phyloP scores from a whole-genome alignment of 1,140 invertebrate genomes.

The Metaphire vulgaris region DNA sequence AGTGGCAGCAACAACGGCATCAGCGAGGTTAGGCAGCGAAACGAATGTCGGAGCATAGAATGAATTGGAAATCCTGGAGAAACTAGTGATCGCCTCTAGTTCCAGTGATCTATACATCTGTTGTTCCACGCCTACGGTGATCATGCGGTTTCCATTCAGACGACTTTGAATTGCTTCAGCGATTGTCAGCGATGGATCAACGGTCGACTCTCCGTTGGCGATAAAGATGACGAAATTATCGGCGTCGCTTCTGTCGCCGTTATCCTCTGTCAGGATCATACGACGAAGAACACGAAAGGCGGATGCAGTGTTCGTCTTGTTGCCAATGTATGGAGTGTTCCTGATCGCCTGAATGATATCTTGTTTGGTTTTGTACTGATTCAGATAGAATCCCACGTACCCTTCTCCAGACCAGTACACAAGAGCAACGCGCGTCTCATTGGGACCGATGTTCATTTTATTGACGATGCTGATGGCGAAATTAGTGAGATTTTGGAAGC shows the following conservation, averaged over 20 bases:
- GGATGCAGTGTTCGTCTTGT: conserved; percentile 21
- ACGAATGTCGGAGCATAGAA: conserved; percentile 12
- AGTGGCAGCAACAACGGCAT: background rate
- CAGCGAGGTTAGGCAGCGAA: background rate
- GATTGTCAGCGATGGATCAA: conserved; percentile 10
- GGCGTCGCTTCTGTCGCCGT: conserved; percentile 24
- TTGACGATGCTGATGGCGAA: background rate
- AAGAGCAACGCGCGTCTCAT: conserved; percentile 1
- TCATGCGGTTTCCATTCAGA: conserved; percentile 8
- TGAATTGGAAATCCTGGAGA: conserved; percentile 20
- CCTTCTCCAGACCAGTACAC: conserved; percentile 12
- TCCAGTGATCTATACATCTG: conserved; percentile 18
- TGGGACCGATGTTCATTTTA: background rate
- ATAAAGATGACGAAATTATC: conserved; percentile 25
- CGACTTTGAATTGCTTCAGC: conserved; percentile 14
- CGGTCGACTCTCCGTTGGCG: conserved; percentile 22
- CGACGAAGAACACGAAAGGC: conserved; percentile 19
- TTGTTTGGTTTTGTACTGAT: conserved; percentile 18
- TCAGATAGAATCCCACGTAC: conserved; percentile 24
- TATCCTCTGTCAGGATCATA: conserved; percentile 12
- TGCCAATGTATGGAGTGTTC: conserved; percentile 14
- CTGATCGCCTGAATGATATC: conserved; percentile 26
- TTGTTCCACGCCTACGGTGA: conserved; percentile 3
- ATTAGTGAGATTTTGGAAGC: conserved; percentile 13
- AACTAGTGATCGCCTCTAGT: conserved; percentile 26